Evolutionary conservation across 1,140 invertebrate genomes (phyloP).

Genomic region (Drosophila sucinea): DNA sequence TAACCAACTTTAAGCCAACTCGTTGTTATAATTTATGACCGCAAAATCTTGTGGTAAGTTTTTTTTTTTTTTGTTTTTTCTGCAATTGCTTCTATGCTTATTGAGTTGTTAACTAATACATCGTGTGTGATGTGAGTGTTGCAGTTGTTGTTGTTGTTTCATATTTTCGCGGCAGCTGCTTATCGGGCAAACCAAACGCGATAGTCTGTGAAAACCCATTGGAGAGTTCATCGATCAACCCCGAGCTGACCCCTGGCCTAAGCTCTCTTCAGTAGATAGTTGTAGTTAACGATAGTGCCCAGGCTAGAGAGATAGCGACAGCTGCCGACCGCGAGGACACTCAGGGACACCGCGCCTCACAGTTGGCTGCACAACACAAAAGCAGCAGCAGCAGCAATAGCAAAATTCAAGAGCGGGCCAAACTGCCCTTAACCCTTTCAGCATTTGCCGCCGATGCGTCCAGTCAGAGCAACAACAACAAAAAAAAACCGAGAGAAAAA

Average conservation of each 20-base stretch:
- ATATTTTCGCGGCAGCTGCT: constrained; percentile 7
- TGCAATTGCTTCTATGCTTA: constrained; percentile 48
- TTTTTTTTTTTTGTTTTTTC: constrained; percentile 33
- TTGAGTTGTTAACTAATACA: constrained; percentile 62
- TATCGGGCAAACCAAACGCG: constrained; percentile 45
- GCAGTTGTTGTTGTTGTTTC: constrained; percentile 25
- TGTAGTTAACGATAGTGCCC: constrained; percentile 42
- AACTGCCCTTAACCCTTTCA: constrained; percentile 25
- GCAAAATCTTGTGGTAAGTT: constrained; percentile 32
- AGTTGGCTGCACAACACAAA: constrained; percentile 71
- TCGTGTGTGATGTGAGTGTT: constrained; percentile 13
- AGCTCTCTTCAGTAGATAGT: constrained; percentile 33
- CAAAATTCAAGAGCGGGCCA: constrained; percentile 3
- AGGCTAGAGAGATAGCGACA: constrained; percentile 69
- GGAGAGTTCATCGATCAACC: constrained; percentile 54
- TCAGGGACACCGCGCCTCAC: constrained; percentile 38
- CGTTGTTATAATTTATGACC: constrained; percentile 53
- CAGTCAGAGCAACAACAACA: not conserved
- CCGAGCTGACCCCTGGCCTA: constrained; percentile 60
- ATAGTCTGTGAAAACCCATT: constrained; percentile 67
- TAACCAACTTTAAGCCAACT: constrained; percentile 19
- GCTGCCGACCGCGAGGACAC: constrained; percentile 46
- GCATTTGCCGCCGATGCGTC: constrained; percentile 8
- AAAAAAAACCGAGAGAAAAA: not conserved
- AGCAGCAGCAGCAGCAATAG: not conserved